phyloP scores from a whole-genome alignment of 92 coral and sea anemone genomes.

The Palythoa grandiflora region DNA sequence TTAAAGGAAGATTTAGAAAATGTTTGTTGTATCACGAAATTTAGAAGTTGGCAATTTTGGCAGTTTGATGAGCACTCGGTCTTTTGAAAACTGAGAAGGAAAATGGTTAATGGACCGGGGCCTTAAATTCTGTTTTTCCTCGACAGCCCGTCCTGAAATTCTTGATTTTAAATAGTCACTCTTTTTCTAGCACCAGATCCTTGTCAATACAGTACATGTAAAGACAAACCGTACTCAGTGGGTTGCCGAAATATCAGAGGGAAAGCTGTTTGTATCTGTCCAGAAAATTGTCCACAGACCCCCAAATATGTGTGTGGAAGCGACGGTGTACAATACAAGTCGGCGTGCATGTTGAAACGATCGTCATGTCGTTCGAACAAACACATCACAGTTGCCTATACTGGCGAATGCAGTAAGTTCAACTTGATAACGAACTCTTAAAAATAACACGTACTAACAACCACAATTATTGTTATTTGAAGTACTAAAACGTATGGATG shows the following conservation, averaged over 20 bases:
- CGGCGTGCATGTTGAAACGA: conserved; percentile 42
- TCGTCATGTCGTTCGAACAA: conserved; percentile 25
- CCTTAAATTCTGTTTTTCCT: too few species aligned
- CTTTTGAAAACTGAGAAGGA: too few species aligned
- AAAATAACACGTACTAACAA: too few species aligned
- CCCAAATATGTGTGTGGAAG: conserved; percentile 45
- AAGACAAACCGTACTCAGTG: conserved; percentile 26
- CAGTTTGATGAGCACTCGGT: too few species aligned
- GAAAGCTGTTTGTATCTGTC: conserved; percentile 32
- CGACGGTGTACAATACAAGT: conserved; percentile 24
- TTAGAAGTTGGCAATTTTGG: too few species aligned
- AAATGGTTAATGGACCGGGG: too few species aligned
- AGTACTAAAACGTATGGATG: too few species aligned
- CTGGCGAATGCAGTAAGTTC: conserved; percentile 40
- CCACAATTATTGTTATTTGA: too few species aligned
- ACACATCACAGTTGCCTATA: conserved; percentile 15
- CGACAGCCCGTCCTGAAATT: background rate
- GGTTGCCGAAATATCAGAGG: conserved; percentile 25
- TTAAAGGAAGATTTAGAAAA: too few species aligned
- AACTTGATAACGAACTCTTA: background rate
- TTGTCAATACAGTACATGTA: conserved; percentile 1
- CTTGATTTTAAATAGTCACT: background rate
- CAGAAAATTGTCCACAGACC: conserved; percentile 17
- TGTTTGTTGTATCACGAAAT: too few species aligned
- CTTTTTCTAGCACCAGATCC: conserved; percentile 26